A percentile compares a stretch with the other conserved stretches of the same genome.
These are phyloP conservation scores for Apocheima hispidaria DNA, from an alignment of 2,888 invertebrate species.

Conservation along the genomic window DNA sequence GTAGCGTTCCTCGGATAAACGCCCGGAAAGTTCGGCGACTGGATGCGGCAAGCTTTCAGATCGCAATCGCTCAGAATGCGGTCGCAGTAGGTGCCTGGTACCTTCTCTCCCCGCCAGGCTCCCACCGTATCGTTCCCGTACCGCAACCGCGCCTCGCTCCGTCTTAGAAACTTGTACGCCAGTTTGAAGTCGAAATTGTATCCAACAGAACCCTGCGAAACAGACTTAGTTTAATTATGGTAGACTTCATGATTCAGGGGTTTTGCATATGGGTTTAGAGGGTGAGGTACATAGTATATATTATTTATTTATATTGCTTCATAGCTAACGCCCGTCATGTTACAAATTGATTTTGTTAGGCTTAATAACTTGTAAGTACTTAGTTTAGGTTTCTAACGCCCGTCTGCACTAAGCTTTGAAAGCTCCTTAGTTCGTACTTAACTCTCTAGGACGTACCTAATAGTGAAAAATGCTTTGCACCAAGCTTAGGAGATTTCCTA, in stretches of 20 bases:
- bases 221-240: conserved; percentile 42
- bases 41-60: conserved; percentile 89
- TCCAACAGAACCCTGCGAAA: conserved; percentile 87
- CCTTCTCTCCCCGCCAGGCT: conserved; percentile 91
- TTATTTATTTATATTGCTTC: not conserved
- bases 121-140: conserved; percentile 91
- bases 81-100: conserved; percentile 92
- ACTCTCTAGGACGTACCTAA: too few relatives aligned
- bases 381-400: too few relatives aligned
- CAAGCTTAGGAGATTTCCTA: too few relatives aligned
- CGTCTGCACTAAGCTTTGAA: too few relatives aligned
- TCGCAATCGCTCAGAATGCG: conserved; percentile 92
- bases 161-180: conserved; percentile 93
- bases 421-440: too few relatives aligned
- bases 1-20: conserved; percentile 95
- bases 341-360: not conserved
- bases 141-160: conserved; percentile 91
- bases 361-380: not conserved
- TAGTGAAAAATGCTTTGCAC: too few relatives aligned
- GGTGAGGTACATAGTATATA: not conserved
- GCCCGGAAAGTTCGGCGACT: conserved; percentile 96
- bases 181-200: conserved; percentile 94
- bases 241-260: conserved; percentile 30
- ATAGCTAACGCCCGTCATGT: not conserved
- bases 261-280: not conserved